These are phyloP conservation scores for Eupithecia vulgata DNA, from an alignment of 2,888 invertebrate species.

Conservation along the genomic window DNA sequence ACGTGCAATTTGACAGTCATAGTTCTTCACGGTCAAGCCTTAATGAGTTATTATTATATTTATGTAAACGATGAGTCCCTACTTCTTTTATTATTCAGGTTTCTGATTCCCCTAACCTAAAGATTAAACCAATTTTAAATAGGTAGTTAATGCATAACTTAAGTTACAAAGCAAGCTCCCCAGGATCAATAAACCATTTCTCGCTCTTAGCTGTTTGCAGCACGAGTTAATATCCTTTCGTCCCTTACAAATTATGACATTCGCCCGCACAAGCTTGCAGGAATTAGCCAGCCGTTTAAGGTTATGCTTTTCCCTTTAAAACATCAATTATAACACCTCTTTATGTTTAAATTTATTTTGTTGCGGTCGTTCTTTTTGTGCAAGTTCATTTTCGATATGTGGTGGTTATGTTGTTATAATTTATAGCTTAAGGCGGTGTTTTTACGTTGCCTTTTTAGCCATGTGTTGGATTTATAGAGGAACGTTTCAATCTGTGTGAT, in stretches of 20 bases:
- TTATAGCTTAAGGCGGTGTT: constrained; percentile 72
- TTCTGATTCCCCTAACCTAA: no score
- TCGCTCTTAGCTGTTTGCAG: constrained; percentile 49
- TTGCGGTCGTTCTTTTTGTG: constrained; percentile 63
- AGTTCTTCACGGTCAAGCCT: no score
- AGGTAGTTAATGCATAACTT: background rate
- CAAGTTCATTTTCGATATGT: constrained; percentile 58
- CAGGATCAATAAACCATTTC: constrained; percentile 41
- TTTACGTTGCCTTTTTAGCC: constrained; percentile 70
- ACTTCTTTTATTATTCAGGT: no score
- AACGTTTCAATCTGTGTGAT: constrained; percentile 79
- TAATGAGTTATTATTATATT: no score
- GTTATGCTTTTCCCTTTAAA: constrained; percentile 72
- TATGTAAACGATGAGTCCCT: no score
- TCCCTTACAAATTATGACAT: constrained; percentile 76
- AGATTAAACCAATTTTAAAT: background rate
- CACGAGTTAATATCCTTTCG: constrained; percentile 63
- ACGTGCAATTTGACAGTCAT: no score
- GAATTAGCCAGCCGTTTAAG: constrained; percentile 71
- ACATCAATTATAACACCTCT: constrained; percentile 43
- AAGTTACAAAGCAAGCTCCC: constrained; percentile 14
- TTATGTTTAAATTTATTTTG: constrained; percentile 76
- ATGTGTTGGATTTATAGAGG: constrained; percentile 75
- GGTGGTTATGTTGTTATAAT: constrained; percentile 78
- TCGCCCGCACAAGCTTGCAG: constrained; percentile 68